phyloP scores from a whole-genome alignment of 2,797 vertebrate species.

The Craterocephalus amniculus region DNA sequence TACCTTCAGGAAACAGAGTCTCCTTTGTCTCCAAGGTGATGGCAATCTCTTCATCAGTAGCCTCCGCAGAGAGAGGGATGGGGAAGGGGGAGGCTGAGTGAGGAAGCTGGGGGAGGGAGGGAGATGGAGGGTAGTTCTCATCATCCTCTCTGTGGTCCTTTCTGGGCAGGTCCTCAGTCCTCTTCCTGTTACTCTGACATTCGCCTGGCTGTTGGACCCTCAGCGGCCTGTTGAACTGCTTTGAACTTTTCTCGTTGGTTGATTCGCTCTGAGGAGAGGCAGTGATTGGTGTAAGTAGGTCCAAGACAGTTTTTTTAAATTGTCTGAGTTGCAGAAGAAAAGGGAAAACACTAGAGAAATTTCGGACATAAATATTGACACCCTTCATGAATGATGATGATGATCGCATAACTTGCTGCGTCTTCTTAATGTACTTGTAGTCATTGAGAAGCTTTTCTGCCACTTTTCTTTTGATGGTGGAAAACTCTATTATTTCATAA shows the following conservation, averaged over 20 bases:
- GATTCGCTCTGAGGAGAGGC: conserved; percentile 69
- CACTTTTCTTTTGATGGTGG: too few relatives aligned
- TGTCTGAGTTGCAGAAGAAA: not conserved
- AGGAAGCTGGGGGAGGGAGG: conserved; percentile 54
- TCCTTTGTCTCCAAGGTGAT: conserved; percentile 80
- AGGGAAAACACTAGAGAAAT: not conserved
- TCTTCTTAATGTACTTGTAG: not conserved
- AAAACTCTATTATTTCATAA: too few relatives aligned
- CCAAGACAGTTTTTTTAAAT: not conserved
- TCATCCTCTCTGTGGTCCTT: conserved; percentile 65
- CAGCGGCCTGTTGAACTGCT: conserved; percentile 54
- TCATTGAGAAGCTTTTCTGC: not conserved
- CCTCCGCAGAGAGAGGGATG: conserved; percentile 55
- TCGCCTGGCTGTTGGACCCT: conserved; percentile 63
- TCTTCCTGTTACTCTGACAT: conserved; percentile 62
- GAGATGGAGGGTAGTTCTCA: conserved; percentile 59
- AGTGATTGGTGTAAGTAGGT: not conserved
- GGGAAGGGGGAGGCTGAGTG: conserved; percentile 53
- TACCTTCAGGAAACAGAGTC: conserved; percentile 83
- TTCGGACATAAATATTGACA: too few relatives aligned
- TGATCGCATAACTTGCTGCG: too few relatives aligned
- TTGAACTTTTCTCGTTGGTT: conserved; percentile 62
- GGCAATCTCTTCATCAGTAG: conserved; percentile 76
- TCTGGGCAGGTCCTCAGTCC: conserved; percentile 56
- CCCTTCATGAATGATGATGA: too few relatives aligned